Evolutionary conservation across 2,888 invertebrate species (phyloP), one percentile per base, ranked within the genome.

Genomic region (Polymixis lichenea): DNA sequence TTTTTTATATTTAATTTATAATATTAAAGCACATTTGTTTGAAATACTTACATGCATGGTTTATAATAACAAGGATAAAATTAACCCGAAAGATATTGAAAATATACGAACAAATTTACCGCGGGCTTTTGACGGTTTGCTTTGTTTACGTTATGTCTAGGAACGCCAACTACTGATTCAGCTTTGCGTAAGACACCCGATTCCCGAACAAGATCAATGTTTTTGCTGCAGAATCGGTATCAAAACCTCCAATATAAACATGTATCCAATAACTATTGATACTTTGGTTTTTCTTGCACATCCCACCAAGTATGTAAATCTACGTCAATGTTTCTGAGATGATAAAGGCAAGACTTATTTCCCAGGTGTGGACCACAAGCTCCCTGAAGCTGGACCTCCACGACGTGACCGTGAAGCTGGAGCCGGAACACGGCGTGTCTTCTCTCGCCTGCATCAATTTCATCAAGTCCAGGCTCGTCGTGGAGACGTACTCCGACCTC

Each of bases 381-480:
- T 98, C 98, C 0, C 97, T 99, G 82, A 97, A 97, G 88, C 95
- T 99, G 77, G 98, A 99, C 89, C 96, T 99, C 61, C 98, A 98
- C 78, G 98, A 99, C 94, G 99, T 99, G 25, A 98, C 98, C 0
- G 97, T 99, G 75, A 97, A 97, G 87, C 95, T 98, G 69, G 97
- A 97, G 89, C 96, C 97, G n/a, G 95, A 96, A 85, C 97, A 97
- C 81, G 96, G 96, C 7, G 94, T 94, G 61, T 93, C 96, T 1
- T 97, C 98, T 11, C 96, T 99, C 66, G 98, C 99, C 2, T 98
- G 98, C 89, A 97, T 99, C 80, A 98, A 99, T 95, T 99, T 99
- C 93, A 98, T 99, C 85, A 98, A 98, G 93, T 99, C 99, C 0
- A 97, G 98, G 28, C 96, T 99, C 64, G 98, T 98, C 61, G 97